Base-by-base conservation (phyloP, 2,797 vertebrate species). In the Lateolabrax maculatus region DNA sequence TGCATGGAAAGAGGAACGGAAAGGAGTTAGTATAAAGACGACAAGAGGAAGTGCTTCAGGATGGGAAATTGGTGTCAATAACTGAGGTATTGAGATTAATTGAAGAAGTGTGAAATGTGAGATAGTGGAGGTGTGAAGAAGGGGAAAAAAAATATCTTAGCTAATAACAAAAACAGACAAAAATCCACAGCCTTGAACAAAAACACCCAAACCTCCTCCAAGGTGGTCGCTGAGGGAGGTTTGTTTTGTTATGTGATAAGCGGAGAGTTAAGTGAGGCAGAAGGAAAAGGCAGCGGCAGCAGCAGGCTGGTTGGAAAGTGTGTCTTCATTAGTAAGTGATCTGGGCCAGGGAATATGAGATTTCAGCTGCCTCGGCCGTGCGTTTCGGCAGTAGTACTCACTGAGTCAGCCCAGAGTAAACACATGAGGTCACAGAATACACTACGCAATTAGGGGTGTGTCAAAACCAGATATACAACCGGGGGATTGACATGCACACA, bases 371-470 rank as follows among this genome's bases (percentile, higher is more conserved):
- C 82, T 63, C 39, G 65, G 68, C 66, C 75, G 69, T 80, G 87
- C 82, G 84, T 81, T 89, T 87, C 84, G 88, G 90, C 90, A 84
- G 88, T 81, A 87, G 90, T 88, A 61, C 86, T 90, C 83, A 80
- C 60, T 81, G 92, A 93, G 81, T 84, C 87, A 84, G 72, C 83
- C 84, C 27, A 83, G 83, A 71, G 89, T 92, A 93, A 94, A 95
- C 93, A 95, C 86, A 93, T 92, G 92, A 95, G 89, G 89, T 94
- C 91, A 94, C 81, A 90, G 77, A 90, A 92, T 79, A 89, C 83
- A 84, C 79, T 41, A 62, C 27, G 76, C 85, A 91, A 88, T 91
- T 89, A 89, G 68, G 85, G 78, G 77, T 84, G 89, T 85, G 89
- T 94, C 91, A 89, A 89, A 90, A 77, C 83, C 78, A 92, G 86